Evolutionary conservation across 1,140 invertebrate species (phyloP).

Genomic region (Hyles vespertilio): DNA sequence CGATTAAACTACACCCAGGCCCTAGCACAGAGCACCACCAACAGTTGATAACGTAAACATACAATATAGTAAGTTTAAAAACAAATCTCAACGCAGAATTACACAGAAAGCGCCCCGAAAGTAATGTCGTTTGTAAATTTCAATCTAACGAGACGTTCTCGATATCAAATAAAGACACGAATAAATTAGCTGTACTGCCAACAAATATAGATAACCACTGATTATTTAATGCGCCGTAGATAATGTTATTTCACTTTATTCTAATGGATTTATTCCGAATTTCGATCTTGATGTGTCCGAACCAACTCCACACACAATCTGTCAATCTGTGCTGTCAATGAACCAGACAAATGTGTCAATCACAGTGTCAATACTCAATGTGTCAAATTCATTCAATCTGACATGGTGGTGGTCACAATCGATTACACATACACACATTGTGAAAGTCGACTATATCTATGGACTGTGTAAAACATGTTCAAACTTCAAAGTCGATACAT

Average conservation of each 20-base stretch:
- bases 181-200: conserved; percentile 13
- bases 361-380: too few species aligned
- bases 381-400: too few species aligned
- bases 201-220: conserved; percentile 14
- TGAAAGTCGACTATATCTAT: too few species aligned
- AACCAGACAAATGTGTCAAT: conserved; percentile 1
- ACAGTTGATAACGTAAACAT: conserved; percentile 35
- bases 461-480: too few species aligned
- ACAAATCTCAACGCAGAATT: conserved; percentile 38
- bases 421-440: too few species aligned
- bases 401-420: too few species aligned
- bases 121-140: conserved; percentile 37
- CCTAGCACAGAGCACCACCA: conserved; percentile 37
- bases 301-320: conserved; percentile 22
- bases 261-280: conserved; percentile 20
- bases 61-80: conserved; percentile 36
- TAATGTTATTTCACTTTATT: conserved; percentile 18
- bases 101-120: conserved; percentile 32
- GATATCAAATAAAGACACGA: conserved; percentile 14
- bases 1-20: conserved; percentile 46
- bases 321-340: conserved; percentile 20
- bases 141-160: conserved; percentile 23
- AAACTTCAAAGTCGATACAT: too few species aligned
- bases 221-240: conserved; percentile 11
- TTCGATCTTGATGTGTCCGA: conserved; percentile 16